A percentile compares a stretch with the other conserved stretches of the same genome.
phyloP scores from a whole-genome alignment of 2,797 vertebrate genomes.

The Hypotaenidia philippensis region DNA sequence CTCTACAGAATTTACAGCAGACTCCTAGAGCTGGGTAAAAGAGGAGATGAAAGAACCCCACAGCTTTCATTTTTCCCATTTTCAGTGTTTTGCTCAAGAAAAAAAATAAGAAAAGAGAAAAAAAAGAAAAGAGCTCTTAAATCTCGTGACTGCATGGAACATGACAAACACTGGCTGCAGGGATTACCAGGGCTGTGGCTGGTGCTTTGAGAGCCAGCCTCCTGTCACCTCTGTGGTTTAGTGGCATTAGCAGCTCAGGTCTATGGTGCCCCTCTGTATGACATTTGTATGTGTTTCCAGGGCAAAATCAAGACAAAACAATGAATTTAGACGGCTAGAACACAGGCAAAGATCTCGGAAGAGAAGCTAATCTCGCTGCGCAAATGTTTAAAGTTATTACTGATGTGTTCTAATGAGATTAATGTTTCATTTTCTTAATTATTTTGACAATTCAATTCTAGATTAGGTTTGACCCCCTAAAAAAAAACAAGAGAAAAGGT shows the following conservation, averaged over 20 bases:
- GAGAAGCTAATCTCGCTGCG: not conserved
- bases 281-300: not conserved
- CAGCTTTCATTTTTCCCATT: not conserved
- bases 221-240: not conserved
- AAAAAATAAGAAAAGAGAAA: constrained; percentile 18
- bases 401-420: not conserved
- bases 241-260: not conserved
- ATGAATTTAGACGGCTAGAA: not conserved
- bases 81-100: not conserved
- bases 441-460: not conserved
- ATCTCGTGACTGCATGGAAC: not conserved
- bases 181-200: not conserved
- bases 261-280: not conserved
- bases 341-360: not conserved
- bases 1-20: not conserved
- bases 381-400: not conserved
- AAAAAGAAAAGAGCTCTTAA: not conserved
- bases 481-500: not conserved
- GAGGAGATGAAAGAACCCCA: not conserved
- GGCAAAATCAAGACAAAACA: not conserved
- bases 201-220: not conserved
- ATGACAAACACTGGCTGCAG: not conserved
- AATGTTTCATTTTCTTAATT: not conserved
- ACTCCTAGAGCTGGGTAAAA: not conserved
- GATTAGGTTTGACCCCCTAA: not conserved